Conservation (phyloP, 1,140 invertebrate species). For the Ganaspis sp. region DNA sequence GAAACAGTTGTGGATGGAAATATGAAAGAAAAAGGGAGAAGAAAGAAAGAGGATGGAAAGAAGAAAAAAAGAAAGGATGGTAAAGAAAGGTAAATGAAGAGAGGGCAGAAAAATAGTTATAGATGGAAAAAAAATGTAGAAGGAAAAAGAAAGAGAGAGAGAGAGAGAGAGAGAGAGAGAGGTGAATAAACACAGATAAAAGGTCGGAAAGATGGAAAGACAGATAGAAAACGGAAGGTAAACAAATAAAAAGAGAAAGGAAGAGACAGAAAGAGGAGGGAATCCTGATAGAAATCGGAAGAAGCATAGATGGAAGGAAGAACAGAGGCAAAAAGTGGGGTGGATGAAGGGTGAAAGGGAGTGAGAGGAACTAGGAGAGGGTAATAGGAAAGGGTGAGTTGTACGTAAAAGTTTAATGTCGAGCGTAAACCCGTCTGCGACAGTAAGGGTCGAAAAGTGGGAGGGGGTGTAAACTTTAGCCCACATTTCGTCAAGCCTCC, state of each 20-base stretch:
- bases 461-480: conserved; percentile 20
- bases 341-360: background rate
- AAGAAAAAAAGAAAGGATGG: no score
- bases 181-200: background rate
- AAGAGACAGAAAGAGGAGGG: background rate
- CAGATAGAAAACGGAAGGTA: background rate
- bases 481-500: conserved; percentile 23
- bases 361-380: background rate
- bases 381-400: background rate
- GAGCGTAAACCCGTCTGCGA: conserved; percentile 29
- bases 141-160: background rate
- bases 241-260: background rate
- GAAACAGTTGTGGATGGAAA: no score
- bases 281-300: background rate
- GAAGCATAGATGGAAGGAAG: background rate
- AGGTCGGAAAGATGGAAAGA: background rate
- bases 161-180: background rate
- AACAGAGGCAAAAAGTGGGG: background rate
- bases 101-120: no score
- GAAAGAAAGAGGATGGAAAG: no score
- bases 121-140: no score
- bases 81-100: no score
- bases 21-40: no score
- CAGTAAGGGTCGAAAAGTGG: conserved; percentile 15
- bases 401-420: conserved; percentile 30